phyloP scores from a whole-genome alignment of 1,140 invertebrate species.

The Brachionus koreanus region DNA sequence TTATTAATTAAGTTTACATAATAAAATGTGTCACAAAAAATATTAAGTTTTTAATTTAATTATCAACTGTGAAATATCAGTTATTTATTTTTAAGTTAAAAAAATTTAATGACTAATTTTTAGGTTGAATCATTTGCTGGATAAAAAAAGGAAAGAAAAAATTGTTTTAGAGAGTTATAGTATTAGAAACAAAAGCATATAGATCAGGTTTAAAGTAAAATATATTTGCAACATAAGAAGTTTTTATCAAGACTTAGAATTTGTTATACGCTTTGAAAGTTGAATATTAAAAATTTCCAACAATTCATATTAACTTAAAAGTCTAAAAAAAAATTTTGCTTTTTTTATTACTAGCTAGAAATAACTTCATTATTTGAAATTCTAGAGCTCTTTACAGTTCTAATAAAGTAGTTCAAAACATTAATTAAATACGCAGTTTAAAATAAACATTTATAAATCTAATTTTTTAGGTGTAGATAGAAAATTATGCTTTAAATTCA shows the following conservation, averaged over 20 bases:
- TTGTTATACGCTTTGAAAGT: not conserved
- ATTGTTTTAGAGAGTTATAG: too few species aligned
- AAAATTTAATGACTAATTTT: too few species aligned
- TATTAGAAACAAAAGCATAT: too few species aligned
- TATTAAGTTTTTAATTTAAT: not conserved
- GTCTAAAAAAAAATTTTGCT: not conserved
- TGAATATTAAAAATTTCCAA: not conserved
- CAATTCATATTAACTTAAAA: not conserved
- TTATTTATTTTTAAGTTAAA: too few species aligned
- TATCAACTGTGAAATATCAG: too few species aligned
- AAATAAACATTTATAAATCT: not conserved
- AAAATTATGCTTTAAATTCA: not conserved
- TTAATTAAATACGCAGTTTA: not conserved
- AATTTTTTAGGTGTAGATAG: not conserved
- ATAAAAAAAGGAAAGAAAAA: too few species aligned
- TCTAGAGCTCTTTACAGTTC: not conserved
- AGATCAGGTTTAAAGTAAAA: too few species aligned
- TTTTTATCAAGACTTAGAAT: too few species aligned
- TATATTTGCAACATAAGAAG: too few species aligned
- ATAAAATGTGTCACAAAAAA: not conserved
- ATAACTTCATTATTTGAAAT: not conserved
- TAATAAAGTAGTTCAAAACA: not conserved
- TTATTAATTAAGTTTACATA: not conserved
- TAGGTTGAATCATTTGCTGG: too few species aligned
- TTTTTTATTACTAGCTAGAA: not conserved